Evolutionary conservation across 2,888 invertebrate genomes (phyloP).

Genomic region (Epinotia brunnichana): DNA sequence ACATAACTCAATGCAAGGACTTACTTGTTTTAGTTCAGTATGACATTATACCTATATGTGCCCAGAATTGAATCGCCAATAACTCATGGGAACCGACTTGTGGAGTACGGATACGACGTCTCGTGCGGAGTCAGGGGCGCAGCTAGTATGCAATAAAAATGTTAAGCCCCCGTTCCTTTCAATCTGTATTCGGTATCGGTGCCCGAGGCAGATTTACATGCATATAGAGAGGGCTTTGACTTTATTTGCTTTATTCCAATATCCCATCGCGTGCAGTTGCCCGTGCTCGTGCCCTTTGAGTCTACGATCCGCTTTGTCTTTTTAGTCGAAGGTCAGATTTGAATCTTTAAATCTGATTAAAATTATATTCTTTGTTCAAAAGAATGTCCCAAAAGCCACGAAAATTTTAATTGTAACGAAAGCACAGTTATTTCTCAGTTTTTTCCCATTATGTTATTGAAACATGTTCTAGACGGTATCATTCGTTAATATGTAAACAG

Average conservation of each 20-base stretch:
- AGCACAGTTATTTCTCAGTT: too few relatives aligned
- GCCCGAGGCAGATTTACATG: slow-evolving; percentile 74
- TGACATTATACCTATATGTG: too few relatives aligned
- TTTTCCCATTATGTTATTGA: too few relatives aligned
- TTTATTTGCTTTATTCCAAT: slow-evolving; percentile 52
- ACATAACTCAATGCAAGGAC: too few relatives aligned
- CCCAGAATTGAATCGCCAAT: neutral
- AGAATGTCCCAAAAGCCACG: too few relatives aligned
- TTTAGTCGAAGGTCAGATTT: slow-evolving; percentile 21
- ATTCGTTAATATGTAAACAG: neutral
- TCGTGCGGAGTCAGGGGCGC: slow-evolving; percentile 24
- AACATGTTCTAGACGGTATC: too few relatives aligned
- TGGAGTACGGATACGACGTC: neutral
- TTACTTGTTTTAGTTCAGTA: too few relatives aligned
- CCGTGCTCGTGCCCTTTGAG: slow-evolving; percentile 47
- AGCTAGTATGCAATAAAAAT: slow-evolving; percentile 71
- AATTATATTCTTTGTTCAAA: neutral
- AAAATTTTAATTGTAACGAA: too few relatives aligned
- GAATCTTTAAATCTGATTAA: slow-evolving; percentile 1
- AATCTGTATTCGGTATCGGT: slow-evolving; percentile 71
- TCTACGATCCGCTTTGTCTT: slow-evolving; percentile 44
- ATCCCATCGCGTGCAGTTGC: slow-evolving; percentile 43
- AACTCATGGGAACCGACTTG: neutral
- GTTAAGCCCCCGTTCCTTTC: slow-evolving; percentile 70
- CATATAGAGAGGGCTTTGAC: slow-evolving; percentile 63